Conservation (phyloP, 1,140 invertebrate genomes). For the Caenorhabditis latens region DNA sequence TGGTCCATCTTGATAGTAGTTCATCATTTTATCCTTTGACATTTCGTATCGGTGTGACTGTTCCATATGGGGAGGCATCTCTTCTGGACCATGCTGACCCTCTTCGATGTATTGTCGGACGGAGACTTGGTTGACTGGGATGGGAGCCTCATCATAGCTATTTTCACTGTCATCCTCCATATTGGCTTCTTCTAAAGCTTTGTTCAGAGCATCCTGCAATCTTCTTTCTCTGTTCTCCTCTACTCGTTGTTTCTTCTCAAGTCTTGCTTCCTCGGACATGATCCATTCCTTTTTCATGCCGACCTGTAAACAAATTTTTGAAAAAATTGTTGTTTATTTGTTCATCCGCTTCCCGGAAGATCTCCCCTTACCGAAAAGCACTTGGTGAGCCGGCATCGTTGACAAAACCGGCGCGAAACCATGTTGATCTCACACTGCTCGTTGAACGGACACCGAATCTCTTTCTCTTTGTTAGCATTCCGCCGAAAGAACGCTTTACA, state of each 20-base stretch:
- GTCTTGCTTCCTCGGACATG: slow-evolving; percentile 94
- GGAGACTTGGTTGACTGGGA: neutral
- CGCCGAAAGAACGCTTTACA: slow-evolving; percentile 97
- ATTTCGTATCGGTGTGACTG: neutral
- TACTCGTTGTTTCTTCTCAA: slow-evolving; percentile 90
- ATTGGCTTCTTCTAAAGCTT: neutral
- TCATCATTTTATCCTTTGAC: neutral
- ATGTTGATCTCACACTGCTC: slow-evolving; percentile 92
- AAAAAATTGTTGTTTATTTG: slow-evolving; percentile 14
- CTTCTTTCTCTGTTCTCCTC: slow-evolving; percentile 86
- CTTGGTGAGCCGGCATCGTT: slow-evolving; percentile 93
- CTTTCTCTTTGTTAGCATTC: slow-evolving; percentile 90
- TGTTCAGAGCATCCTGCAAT: slow-evolving; percentile 6
- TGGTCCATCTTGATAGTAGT: slow-evolving; percentile 11
- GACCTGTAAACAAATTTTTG: slow-evolving; percentile 78
- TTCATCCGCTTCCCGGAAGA: neutral
- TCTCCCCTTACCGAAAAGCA: slow-evolving; percentile 82
- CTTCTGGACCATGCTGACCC: neutral
- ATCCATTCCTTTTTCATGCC: slow-evolving; percentile 98
- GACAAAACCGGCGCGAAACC: slow-evolving; percentile 93
- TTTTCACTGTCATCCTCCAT: slow-evolving; percentile 23
- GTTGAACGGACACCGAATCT: slow-evolving; percentile 93
- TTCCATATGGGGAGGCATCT: neutral
- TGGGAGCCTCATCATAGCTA: neutral
- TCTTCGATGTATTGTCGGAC: slow-evolving; percentile 4